Percentiles rank a stretch among this genome's conserved stretches.
Evolutionary conservation across 2,797 vertebrate genomes (phyloP).

Genomic region (Anguilla anguilla): DNA sequence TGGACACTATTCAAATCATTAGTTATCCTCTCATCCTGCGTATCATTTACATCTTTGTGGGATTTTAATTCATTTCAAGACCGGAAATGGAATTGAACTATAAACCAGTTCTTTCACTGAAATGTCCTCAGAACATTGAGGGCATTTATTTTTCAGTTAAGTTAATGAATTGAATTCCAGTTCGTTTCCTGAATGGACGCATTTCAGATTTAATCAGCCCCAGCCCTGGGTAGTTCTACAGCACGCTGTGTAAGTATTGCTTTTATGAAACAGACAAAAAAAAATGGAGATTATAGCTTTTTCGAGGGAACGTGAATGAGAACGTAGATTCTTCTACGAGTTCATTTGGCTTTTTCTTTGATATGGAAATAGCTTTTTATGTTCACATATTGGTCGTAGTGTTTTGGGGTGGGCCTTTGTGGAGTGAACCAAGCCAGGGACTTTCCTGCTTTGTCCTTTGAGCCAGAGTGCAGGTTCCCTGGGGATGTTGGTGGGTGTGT

Average conservation of each 20-base stretch:
- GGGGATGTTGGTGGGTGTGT: background rate
- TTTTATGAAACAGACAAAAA: background rate
- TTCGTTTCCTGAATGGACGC: too few species aligned
- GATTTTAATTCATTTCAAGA: background rate
- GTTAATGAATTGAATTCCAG: too few species aligned
- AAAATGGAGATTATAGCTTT: background rate
- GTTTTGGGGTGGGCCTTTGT: background rate
- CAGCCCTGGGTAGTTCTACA: too few species aligned
- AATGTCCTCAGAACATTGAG: too few species aligned
- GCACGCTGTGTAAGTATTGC: background rate
- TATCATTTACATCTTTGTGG: background rate
- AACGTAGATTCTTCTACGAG: background rate
- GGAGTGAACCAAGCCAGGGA: slow-evolving; percentile 2
- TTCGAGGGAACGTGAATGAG: background rate
- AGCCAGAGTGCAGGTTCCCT: background rate
- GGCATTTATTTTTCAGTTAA: too few species aligned
- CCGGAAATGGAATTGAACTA: too few species aligned
- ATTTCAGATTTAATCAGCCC: too few species aligned
- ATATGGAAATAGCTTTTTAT: background rate
- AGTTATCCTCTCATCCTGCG: background rate
- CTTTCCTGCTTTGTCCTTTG: slow-evolving; percentile 11
- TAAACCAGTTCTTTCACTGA: too few species aligned
- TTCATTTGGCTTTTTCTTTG: background rate
- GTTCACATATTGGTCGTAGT: background rate
- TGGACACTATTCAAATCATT: background rate